Percentiles rank a stretch among this genome's conserved stretches.
phyloP scores from a whole-genome alignment of 2,113 vertebrate genomes.

The Trematomus loennbergii region DNA sequence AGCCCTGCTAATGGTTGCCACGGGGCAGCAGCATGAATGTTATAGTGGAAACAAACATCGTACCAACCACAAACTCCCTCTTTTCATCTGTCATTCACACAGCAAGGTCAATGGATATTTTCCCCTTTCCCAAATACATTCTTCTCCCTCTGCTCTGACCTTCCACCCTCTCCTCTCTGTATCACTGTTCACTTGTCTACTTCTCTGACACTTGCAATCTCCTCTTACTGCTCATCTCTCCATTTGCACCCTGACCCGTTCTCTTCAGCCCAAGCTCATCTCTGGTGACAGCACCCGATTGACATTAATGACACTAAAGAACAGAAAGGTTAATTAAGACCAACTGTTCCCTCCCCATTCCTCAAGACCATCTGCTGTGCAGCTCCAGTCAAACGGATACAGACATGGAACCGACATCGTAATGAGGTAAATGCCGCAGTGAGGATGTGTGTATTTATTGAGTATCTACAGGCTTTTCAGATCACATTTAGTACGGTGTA shows the following conservation, averaged over 20 bases:
- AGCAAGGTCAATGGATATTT: slow-evolving; percentile 26
- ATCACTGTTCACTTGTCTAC: slow-evolving; percentile 58
- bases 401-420: background rate
- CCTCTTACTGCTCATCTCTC: slow-evolving; percentile 59
- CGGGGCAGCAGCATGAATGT: slow-evolving; percentile 5
- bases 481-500: background rate
- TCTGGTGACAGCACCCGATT: slow-evolving; percentile 73
- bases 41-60: slow-evolving; percentile 18
- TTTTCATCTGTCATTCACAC: slow-evolving; percentile 61
- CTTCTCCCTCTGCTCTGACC: slow-evolving; percentile 32
- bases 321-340: slow-evolving; percentile 83
- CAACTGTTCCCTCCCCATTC: slow-evolving; percentile 70
- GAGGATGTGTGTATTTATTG: slow-evolving; percentile 1
- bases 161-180: slow-evolving; percentile 24
- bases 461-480: background rate
- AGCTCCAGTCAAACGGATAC: slow-evolving; percentile 25
- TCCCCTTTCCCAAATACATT: slow-evolving; percentile 1
- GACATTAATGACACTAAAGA: slow-evolving; percentile 75
- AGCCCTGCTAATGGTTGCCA: background rate
- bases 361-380: slow-evolving; percentile 65
- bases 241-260: slow-evolving; percentile 59
- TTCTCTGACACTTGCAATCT: slow-evolving; percentile 44
- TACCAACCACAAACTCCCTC: slow-evolving; percentile 25
- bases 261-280: slow-evolving; percentile 60
- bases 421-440: slow-evolving; percentile 7